phyloP scores from a whole-genome alignment of 2,113 vertebrate genomes.

The Otus sunia region DNA sequence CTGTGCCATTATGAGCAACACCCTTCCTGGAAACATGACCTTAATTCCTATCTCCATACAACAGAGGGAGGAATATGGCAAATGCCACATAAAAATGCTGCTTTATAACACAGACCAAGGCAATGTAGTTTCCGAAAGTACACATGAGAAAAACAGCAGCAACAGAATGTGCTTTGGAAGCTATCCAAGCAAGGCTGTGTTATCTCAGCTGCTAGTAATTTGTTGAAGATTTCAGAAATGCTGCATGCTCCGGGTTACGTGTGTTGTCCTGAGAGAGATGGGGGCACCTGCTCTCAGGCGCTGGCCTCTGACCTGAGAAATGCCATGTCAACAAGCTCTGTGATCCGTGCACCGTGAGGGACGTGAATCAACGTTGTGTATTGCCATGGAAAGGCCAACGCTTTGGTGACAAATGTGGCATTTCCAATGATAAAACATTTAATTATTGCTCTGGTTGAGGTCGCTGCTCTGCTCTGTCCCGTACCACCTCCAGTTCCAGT shows the following conservation, averaged over 20 bases:
- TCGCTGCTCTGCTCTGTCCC: background rate
- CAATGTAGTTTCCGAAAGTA: background rate
- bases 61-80: background rate
- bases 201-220: background rate
- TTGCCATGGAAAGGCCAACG: accelerated
- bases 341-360: background rate
- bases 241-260: background rate
- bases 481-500: background rate
- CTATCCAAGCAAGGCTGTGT: background rate
- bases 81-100: background rate
- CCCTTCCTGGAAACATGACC: background rate
- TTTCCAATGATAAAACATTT: background rate
- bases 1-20: background rate
- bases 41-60: background rate
- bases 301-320: background rate
- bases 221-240: background rate
- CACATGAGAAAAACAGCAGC: background rate
- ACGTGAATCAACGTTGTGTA: background rate
- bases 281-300: background rate
- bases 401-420: background rate
- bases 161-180: background rate
- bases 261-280: background rate
- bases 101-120: background rate
- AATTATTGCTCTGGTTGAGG: background rate
- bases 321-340: background rate